These are phyloP conservation scores for Hylomyscus alleni DNA, from an alignment of 2,797 vertebrate genomes.

Conservation along the genomic window DNA sequence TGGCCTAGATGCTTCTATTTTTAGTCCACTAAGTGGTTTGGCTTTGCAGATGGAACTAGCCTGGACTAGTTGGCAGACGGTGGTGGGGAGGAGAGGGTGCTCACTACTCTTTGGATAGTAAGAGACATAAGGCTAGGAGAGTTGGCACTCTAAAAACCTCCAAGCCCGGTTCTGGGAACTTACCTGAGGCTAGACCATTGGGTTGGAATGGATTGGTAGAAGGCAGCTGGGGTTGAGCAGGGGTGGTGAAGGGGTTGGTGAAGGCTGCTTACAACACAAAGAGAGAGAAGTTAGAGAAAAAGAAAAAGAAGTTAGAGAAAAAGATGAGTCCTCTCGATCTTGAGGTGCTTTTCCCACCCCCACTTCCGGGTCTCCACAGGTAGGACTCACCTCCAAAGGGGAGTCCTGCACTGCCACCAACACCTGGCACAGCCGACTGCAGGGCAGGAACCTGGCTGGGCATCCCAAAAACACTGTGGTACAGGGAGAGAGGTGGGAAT, in stretches of 20 bases:
- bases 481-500: conserved; percentile 29
- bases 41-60: background rate
- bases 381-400: conserved; percentile 84
- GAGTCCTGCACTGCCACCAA: conserved; percentile 64
- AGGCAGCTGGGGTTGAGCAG: conserved; percentile 91
- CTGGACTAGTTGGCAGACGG: background rate
- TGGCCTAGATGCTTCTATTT: background rate
- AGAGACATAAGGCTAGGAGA: background rate
- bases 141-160: too few species aligned
- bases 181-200: conserved; percentile 90
- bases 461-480: conserved; percentile 81
- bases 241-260: conserved; percentile 93
- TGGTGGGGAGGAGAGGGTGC: background rate
- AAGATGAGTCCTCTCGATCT: background rate
- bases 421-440: conserved; percentile 50
- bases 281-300: background rate
- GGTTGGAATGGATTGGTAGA: conserved; percentile 95
- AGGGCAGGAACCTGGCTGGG: conserved; percentile 61
- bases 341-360: background rate
- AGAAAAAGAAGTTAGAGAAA: background rate
- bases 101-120: background rate
- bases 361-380: background rate
- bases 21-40: conserved; percentile 22
- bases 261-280: conserved; percentile 88
- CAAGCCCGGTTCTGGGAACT: conserved; percentile 72